phyloP scores from a whole-genome alignment of 2,113 vertebrate species.

The Peromyscus californicus region DNA sequence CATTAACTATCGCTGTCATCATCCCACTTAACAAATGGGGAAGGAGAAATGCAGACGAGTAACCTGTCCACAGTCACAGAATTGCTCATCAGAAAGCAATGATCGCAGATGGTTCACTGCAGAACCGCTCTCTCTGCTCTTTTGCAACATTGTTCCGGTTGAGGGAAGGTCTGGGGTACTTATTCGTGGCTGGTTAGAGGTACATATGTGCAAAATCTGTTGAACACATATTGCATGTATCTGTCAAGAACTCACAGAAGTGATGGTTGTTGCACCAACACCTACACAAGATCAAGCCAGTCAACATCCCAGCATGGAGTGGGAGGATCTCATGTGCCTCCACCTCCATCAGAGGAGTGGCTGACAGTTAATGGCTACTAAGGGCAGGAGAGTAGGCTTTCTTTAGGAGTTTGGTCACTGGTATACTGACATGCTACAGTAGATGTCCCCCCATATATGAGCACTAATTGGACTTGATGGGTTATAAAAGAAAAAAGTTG shows the following conservation, averaged over 20 bases:
- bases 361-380: neutral
- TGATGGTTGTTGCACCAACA: neutral
- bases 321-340: neutral
- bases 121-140: neutral
- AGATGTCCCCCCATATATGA: neutral
- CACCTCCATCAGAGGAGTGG: neutral
- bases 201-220: neutral
- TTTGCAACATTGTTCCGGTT: neutral
- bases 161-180: fast-evolving
- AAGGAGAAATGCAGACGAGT: neutral
- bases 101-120: neutral
- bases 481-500: neutral
- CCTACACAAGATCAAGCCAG: neutral
- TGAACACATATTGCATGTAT: neutral
- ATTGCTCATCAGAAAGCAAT: neutral
- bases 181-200: neutral
- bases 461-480: neutral
- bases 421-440: too few species aligned
- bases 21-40: neutral
- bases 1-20: neutral
- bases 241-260: neutral
- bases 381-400: too few species aligned
- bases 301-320: too few species aligned
- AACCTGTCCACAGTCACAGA: neutral
- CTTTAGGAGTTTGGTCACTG: neutral